Percentiles rank a stretch among this genome's conserved stretches.
Evolutionary conservation across 2,797 vertebrate species (phyloP).

Genomic region (Enteromius paludinosus): DNA sequence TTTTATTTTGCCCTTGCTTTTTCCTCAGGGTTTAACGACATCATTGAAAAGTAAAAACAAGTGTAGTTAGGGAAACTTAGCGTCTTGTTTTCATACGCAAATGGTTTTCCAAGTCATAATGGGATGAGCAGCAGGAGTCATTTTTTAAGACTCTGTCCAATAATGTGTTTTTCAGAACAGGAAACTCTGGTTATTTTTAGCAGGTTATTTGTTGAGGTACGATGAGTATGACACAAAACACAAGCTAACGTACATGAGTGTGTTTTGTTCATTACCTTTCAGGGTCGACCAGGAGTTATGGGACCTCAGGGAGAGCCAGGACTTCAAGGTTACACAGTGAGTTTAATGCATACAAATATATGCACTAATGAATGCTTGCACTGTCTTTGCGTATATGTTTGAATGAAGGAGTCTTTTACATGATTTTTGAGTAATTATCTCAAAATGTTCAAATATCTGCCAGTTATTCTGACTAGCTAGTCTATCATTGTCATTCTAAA

Average conservation of each 20-base stretch:
- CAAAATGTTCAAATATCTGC: background rate
- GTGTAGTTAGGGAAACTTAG: background rate
- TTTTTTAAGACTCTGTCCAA: background rate
- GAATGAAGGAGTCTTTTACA: background rate
- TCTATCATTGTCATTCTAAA: background rate
- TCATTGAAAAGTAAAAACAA: background rate
- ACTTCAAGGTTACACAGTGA: conserved; percentile 89
- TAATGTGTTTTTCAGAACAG: conserved; percentile 11
- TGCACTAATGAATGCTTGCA: background rate
- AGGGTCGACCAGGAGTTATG: conserved; percentile 89
- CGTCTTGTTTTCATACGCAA: conserved; percentile 4
- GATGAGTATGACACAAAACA: conserved; percentile 30
- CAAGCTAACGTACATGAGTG: conserved; percentile 14
- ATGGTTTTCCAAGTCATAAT: conserved; percentile 13
- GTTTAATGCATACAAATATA: conserved; percentile 49
- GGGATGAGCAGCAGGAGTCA: conserved; percentile 8
- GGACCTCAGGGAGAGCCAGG: conserved; percentile 88
- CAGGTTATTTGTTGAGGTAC: conserved; percentile 37
- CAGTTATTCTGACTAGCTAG: background rate
- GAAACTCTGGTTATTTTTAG: conserved; percentile 25
- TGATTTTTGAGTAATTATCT: background rate
- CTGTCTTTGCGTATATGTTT: background rate
- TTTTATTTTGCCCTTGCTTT: conserved; percentile 24
- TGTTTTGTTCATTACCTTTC: conserved; percentile 67
- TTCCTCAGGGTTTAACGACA: background rate